Base-by-base conservation (phyloP, 2,888 invertebrate genomes). In the Cactoblastis cactorum region DNA sequence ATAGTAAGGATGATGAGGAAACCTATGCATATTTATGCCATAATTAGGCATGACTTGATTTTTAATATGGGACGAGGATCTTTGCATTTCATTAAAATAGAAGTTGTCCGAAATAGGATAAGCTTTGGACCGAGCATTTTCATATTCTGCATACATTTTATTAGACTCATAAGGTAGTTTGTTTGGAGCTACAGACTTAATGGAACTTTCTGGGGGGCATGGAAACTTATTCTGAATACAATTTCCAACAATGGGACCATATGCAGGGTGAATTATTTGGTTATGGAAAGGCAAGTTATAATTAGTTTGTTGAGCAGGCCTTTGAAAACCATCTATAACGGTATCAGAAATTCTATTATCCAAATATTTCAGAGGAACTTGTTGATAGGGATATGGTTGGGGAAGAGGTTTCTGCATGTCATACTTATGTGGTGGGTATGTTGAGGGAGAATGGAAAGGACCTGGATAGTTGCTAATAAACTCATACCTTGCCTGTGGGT, bases 401-500 rank as follows among this genome's bases (percentile, higher is more conserved):
- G 78, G 73, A 48, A 79, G 57, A 57, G 80, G 50, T 62, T 85
- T 87, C 53, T 77, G 80, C 52, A 83, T 59, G 50, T 87, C 85
- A 81, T 81, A 86, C 68, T 84, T 84, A 59, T 81, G 80, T 50
- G 80, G 53, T 32, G 77, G 67, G 58, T 75, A 77, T 38, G 78
- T 63, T 51, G 77, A 68, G 32, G 77, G 76, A 52, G 83, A 77
- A 61, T 85, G 83, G 62, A 80, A 84, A 59, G 81, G 70, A 63
- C 74, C 81, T 53, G 80, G 56, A 68, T 81, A 87, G 69, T 84
- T 86, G 74, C 64, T 64, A 61, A 83, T 64, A 76, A 85, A 88
- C 56, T 89, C 88, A 85, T 88, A 90, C 83, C 89, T 85, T 65
- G 79, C 55, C 55, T 80, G 86, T 50, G 76, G 77, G 63, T 76